Percentiles rank a stretch among this genome's conserved stretches.
These are phyloP conservation scores for Chloroceryle amazona DNA, from an alignment of 2,797 vertebrate species.

Conservation along the genomic window DNA sequence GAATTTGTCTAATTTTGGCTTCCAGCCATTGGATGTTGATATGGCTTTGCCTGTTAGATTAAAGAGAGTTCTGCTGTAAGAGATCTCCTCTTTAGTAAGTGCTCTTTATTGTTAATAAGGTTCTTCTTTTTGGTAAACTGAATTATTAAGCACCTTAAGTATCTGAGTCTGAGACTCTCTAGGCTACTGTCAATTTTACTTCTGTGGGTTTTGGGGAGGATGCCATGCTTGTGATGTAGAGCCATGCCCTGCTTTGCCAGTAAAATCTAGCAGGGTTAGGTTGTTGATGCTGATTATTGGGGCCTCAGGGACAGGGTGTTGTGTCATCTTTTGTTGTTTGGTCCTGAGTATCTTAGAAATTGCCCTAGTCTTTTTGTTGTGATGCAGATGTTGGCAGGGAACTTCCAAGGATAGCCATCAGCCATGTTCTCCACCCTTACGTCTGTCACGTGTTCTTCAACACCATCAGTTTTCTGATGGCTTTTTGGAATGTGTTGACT, in stretches of 20 bases:
- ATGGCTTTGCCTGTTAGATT: slow-evolving; percentile 28
- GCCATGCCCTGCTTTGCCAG: background rate
- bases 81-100: background rate
- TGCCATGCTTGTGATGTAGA: background rate
- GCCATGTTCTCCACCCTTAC: accelerated
- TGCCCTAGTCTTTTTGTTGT: background rate
- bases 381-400: background rate
- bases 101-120: background rate
- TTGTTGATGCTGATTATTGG: background rate
- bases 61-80: background rate
- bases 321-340: background rate
- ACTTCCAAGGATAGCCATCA: background rate
- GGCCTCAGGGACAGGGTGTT: background rate
- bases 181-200: background rate
- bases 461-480: accelerated
- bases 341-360: background rate
- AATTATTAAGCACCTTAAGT: background rate
- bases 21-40: slow-evolving; percentile 21
- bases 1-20: slow-evolving; percentile 59
- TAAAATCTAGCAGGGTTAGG: background rate
- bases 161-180: background rate
- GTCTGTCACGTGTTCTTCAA: background rate
- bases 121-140: slow-evolving; percentile 4
- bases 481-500: background rate
- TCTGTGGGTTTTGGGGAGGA: background rate